Conservation (phyloP, 2,888 invertebrate genomes). For the Argyresthia goedartella region DNA sequence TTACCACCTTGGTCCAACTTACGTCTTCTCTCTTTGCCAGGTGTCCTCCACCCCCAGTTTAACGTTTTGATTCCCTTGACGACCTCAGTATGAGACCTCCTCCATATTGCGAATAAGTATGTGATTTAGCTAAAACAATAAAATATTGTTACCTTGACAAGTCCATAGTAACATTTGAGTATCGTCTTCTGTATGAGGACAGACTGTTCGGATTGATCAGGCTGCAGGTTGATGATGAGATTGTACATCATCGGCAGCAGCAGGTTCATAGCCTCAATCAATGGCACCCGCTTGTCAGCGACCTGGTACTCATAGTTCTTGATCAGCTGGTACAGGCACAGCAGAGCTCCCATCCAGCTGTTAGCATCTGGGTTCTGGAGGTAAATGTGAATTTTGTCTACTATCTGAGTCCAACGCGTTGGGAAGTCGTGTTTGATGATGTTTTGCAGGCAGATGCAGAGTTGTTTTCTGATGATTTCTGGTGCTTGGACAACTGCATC, state of each 20-base stretch:
- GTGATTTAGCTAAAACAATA: neutral
- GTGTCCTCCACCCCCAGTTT: no score
- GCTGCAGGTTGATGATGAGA: conserved; percentile 81
- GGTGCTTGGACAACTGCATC: conserved; percentile 96
- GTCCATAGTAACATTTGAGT: conserved; percentile 87
- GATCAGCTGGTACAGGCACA: conserved; percentile 93
- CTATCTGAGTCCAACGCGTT: conserved; percentile 93
- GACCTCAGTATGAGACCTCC: neutral
- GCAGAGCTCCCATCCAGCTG: conserved; percentile 91
- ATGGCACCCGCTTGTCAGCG: conserved; percentile 87
- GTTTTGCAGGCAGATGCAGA: conserved; percentile 92
- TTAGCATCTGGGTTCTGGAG: conserved; percentile 90
- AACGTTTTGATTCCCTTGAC: no score
- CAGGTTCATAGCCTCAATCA: conserved; percentile 96
- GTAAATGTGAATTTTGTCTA: conserved; percentile 95
- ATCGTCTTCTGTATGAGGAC: conserved; percentile 95
- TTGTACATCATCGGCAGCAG: conserved; percentile 93
- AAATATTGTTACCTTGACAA: conserved; percentile 78
- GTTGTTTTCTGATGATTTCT: conserved; percentile 89
- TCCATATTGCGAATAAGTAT: neutral
- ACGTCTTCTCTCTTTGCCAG: no score
- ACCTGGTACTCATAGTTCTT: conserved; percentile 95
- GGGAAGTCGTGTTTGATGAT: conserved; percentile 98
- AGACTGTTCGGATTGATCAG: conserved; percentile 88
- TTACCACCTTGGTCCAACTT: no score